Evolutionary conservation across 2,888 invertebrate species (phyloP), one percentile per base, ranked within the genome.

Genomic region (Caenorhabditis drosophilae): DNA sequence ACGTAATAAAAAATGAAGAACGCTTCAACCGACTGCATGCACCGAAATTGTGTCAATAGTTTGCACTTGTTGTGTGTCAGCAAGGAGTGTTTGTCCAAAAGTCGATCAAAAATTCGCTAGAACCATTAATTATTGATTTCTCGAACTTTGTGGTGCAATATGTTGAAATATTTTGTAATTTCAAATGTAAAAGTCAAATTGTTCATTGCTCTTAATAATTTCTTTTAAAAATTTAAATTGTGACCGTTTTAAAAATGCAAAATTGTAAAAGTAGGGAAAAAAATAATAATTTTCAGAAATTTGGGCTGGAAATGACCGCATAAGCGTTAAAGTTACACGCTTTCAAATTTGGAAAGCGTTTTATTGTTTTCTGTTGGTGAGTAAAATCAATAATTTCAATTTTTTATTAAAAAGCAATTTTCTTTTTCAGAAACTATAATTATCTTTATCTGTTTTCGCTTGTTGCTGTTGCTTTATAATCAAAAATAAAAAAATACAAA

Each of bases 241-340:
- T 12, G 7, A 31, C 31, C 12, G 31, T 31, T 31, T 31, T 31
- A 9, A 6, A 12, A 31, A 31, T 6, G 12, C 31, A 9, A 31
- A 12, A 31, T 31, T 31, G 6, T 9, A 31, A 9, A 9, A 31
- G 12, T 31, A 31, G 31, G 31, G 12, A 31, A 31, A 31, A n/a
- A n/a, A n/a, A n/a, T n/a, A n/a, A 51, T 46, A 57, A 57, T 61
- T 62, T 45, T 38, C 62, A 62, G 62, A 23, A 40, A 57, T 54
- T 64, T 64, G 63, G 69, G 69, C 45, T 42, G 36, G 23, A 36
- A 49, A 70, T 70, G 64, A 48, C 58, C 54, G 69, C 69, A 70
- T 70, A 70, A 58, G 57, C 52, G 49, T 47, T 27, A 40, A 58
- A 15, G 56, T 51, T 52, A 44, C 49, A 52, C 61, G 61, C 60